Evolutionary conservation across 2,888 invertebrate genomes (phyloP), one percentile per base, ranked within the genome.

Genomic region (Pantelozetes paolii): DNA sequence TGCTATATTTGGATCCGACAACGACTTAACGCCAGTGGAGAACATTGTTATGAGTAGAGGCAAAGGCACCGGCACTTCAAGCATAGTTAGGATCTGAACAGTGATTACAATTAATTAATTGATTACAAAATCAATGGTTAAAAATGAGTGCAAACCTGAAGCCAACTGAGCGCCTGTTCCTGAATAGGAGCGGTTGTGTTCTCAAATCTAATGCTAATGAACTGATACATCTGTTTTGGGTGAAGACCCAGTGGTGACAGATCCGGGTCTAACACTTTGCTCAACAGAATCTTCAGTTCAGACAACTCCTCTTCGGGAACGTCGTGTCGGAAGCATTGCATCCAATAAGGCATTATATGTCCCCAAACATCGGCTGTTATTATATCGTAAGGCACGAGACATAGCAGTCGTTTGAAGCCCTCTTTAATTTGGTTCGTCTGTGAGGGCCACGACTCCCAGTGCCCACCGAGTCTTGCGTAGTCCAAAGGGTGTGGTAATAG

Each of bases 291-390:
- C 83, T 92, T 90, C 20, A 95, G 83, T 81, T 94, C 93, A 70
- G 86, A 84, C 59, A 93, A 84, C 80, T 94, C 95, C 82, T 92
- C 90, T 82, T 93, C 91, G 0, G 92, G 91, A 0, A 94, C 92
- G 81, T 94, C 93, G 76, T 90, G 90, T 71, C 92, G 92, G 78
- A 99, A 93, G 0, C 96, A 94, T 83, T 97, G 96, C 90, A 99
- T 90, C 99, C 99, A 99, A 79, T 93, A 91, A 0, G 99, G 98
- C 94, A 99, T 99, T 28, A 99, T 94, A 82, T 90, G 90, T 82
- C 96, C 93, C 99, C 99, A 99, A 74, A 85, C 93, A 80, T 95
- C 93, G 77, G 92, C 89, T 0, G 94, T 93, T 78, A 99, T 92
- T 32, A 99, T 91, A 79, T 98, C 97, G 82, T 99, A 99, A 0